Conservation (phyloP, 2,797 vertebrate genomes). For the Urosaurus nigricauda region DNA sequence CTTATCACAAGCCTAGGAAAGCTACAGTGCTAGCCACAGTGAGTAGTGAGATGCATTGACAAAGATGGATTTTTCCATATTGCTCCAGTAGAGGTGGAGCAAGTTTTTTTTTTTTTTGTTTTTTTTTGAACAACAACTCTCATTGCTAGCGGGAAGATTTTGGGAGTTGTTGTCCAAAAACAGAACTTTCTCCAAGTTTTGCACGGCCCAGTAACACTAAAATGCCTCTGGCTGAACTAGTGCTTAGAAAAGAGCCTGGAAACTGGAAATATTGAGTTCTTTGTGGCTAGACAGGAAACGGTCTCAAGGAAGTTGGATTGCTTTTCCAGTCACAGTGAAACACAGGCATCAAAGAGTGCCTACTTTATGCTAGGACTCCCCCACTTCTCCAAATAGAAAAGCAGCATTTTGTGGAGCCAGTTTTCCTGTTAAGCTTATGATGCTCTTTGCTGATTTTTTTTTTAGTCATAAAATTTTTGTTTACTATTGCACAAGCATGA, state of each 20-base stretch:
- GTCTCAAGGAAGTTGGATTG: not conserved
- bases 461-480: not conserved
- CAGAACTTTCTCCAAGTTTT: too few species aligned
- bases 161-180: too few species aligned
- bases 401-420: not conserved
- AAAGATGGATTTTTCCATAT: not conserved
- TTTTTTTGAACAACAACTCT: not conserved
- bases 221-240: not conserved
- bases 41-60: not conserved
- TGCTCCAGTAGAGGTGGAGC: too few species aligned
- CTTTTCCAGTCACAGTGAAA: not conserved
- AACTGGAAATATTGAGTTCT: not conserved
- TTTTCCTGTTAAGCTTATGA: not conserved
- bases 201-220: not conserved
- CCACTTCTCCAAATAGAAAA: not conserved
- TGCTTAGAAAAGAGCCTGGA: not conserved
- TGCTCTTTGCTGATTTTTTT: not conserved
- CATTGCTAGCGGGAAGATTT: too few species aligned
- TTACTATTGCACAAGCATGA: not conserved
- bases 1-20: not conserved
- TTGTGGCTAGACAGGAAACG: slow-evolving; percentile 1
- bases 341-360: not conserved
- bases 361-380: not conserved
- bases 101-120: too few species aligned
- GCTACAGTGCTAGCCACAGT: not conserved